phyloP scores from a whole-genome alignment of 2,113 vertebrate genomes.

The Pao palembangensis region DNA sequence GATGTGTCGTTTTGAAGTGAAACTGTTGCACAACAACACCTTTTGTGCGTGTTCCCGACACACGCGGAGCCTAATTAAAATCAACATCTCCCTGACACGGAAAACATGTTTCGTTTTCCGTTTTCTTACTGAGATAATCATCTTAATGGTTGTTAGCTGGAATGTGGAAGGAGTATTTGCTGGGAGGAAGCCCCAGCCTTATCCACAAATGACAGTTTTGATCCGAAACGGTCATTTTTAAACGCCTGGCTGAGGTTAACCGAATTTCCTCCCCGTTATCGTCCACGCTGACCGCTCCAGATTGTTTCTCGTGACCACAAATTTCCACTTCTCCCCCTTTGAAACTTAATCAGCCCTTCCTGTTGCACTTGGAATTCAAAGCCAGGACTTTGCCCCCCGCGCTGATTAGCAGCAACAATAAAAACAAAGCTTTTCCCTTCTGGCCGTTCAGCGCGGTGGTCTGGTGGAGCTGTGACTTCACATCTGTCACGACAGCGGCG shows the following conservation, averaged over 20 bases:
- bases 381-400: slow-evolving; percentile 35
- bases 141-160: no score
- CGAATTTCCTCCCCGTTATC: slow-evolving; percentile 38
- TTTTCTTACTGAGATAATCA: no score
- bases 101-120: no score
- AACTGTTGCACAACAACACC: no score
- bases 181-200: neutral
- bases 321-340: slow-evolving; percentile 56
- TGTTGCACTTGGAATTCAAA: slow-evolving; percentile 67
- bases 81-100: no score
- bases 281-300: slow-evolving; percentile 32
- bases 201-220: no score
- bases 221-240: slow-evolving; percentile 3
- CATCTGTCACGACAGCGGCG: slow-evolving; percentile 1
- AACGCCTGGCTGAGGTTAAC: slow-evolving; percentile 41
- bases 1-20: no score
- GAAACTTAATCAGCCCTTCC: slow-evolving; percentile 67
- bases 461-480: slow-evolving; percentile 13
- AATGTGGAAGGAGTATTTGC: neutral
- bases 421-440: slow-evolving; percentile 43
- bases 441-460: slow-evolving; percentile 11
- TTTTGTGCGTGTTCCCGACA: no score
- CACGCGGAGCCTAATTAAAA: no score
- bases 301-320: slow-evolving; percentile 47
- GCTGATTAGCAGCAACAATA: slow-evolving; percentile 60